Evolutionary conservation across 64 coral and sea anemone species (phyloP), one percentile per base, ranked within the genome.

Genomic region (Astreopora myriophthalma): DNA sequence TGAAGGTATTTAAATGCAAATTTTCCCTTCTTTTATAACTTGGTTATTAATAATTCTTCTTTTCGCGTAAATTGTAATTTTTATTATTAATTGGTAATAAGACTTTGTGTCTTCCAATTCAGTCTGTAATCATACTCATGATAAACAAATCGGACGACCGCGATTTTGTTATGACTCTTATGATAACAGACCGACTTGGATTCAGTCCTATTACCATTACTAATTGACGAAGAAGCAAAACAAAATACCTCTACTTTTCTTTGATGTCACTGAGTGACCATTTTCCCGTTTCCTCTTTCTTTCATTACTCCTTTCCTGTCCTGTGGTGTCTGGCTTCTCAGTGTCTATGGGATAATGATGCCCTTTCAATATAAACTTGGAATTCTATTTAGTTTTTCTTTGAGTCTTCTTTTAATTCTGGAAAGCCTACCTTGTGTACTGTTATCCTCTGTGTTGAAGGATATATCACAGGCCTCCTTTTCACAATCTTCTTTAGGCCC

Each of bases 81-180:
- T 72, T 72, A 72, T 19, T 72, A 72, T 72, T 72, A 72, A 76
- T 76, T 76, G 32, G 34, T 76, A 76, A 76, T 76, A 76, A 35
- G 73, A 76, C 73, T 76, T 33, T 5, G 35, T 76, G 73, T 76
- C 33, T 35, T 76, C 73, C 73, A 76, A 76, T 76, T 40, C 70
- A 35, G 70, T 73, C 70, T 73, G 70, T 73, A 73, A 73, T 73
- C n/a, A 73, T 73, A n/a, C 25, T 73, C 70, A 35, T 73, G 70
- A 73, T 73, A 28, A 73, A 24, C 70, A 73, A 73, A 73, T 73
- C 28, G 70, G 73, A 76, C 73, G 20, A n/a, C 29, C 73, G 34
- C 35, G 73, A 76, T 76, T 76, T 76, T 76, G 73, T 76, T 76
- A 76, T 36, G 13, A 76, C 73, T 36, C 73, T 35, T 76, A 76